Base-by-base conservation (phyloP, 2,113 vertebrate species). In the Tyrannus savana region DNA sequence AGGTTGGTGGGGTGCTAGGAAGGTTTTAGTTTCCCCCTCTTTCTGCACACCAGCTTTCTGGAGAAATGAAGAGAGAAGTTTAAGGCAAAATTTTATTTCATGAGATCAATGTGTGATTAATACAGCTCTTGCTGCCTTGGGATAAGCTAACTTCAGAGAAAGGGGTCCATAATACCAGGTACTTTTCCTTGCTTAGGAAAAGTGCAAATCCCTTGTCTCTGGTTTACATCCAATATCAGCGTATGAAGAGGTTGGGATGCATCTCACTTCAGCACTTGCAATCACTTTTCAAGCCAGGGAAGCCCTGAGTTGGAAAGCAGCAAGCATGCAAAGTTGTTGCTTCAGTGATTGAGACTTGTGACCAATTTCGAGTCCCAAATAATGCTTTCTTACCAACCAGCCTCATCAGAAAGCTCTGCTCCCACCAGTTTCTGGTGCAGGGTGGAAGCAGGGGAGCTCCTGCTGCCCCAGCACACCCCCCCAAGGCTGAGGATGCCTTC, bases 381-480 rank as follows among this genome's bases (percentile, higher is more conserved):
- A 66, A n/a, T 0, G 1, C 28, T 71, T 74, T 66, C 6, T 18
- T 39, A 35, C 21, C 10, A 35, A 14, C 3, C 6, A 68, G 6
- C 24, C 31, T 31, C 59, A 81, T 11, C 35, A 64, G 72, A 52
- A 81, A 44, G 8, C 27, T 41, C 16, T 49, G 24, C 35, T 88
- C 35, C 44, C 22, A 4, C 24, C 52, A 19, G 2, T 49, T 90
- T 11, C 33, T 59, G 30, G 35, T 47, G 53, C 53, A 30, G 28
- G 4, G 13, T 9, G 30, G 50, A 49, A 74, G 15, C 19, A 25
- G 74, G 30, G 39, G 22, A 63, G 35, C 10, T 90, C 9, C 39
- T 16, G 1, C 27, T 3, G 2, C 7, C 30, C 33, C 49, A 60
- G 27, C 2, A 3, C 63, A 35, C 6, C 19, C 19, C 8, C 12